Conservation (phyloP, 2,888 invertebrate species). For the Venusia cambrica region DNA sequence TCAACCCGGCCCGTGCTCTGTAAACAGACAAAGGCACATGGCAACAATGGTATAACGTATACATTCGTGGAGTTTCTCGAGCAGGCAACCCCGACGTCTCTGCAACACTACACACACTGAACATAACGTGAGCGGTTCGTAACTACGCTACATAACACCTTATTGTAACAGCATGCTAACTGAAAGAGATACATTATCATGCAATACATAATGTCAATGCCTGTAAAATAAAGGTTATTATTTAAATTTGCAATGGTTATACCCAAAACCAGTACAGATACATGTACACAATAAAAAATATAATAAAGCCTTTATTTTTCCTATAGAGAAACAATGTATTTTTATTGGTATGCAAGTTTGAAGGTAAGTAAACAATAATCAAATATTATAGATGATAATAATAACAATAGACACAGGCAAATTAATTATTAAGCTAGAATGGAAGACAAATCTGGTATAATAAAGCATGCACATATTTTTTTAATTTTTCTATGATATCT, state of each 20-base stretch:
- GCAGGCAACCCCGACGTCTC: constrained; percentile 63
- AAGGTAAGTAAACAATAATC: no score
- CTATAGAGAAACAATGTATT: no score
- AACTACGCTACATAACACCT: constrained; percentile 22
- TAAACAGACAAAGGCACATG: constrained; percentile 76
- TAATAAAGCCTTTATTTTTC: no score
- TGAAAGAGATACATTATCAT: constrained; percentile 46
- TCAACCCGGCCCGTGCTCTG: constrained; percentile 53
- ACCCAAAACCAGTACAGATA: no score
- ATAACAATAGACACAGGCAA: no score
- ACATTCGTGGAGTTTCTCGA: constrained; percentile 40
- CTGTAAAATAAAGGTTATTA: constrained; percentile 51
- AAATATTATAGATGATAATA: no score
- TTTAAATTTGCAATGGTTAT: constrained; percentile 32
- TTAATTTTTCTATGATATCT: no score
- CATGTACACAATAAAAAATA: no score
- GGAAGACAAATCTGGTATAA: no score
- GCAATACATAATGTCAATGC: constrained; percentile 35
- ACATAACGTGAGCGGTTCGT: constrained; percentile 43
- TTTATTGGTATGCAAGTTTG: no score
- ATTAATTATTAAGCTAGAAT: no score
- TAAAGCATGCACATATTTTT: no score
- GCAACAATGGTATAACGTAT: constrained; percentile 59
- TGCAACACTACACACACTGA: constrained; percentile 77
- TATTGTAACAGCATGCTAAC: constrained; percentile 42